phyloP scores from a whole-genome alignment of 2,888 invertebrate species.

The Trypoxylon attenuatum region DNA sequence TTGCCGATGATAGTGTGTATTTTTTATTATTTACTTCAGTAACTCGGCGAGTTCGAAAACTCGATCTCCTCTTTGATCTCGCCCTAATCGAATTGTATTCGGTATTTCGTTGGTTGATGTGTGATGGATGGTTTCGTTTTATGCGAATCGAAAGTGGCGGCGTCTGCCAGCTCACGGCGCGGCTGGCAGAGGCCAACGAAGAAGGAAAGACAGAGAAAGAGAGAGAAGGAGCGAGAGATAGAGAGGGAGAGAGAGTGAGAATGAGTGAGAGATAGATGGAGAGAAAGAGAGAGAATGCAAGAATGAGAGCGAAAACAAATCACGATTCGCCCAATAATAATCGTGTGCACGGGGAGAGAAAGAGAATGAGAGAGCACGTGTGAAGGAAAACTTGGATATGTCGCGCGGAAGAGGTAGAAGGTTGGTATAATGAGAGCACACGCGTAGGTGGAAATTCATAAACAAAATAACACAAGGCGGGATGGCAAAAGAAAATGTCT shows the following conservation, averaged over 20 bases:
- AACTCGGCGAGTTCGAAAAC: constrained; percentile 11
- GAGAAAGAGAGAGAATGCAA: neutral
- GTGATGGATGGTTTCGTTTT: neutral
- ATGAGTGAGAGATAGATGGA: constrained; percentile 5
- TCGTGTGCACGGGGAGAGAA: constrained; percentile 9
- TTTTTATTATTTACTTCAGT: constrained; percentile 30
- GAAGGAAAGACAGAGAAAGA: neutral
- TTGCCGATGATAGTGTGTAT: constrained; percentile 34
- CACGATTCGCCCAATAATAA: no score
- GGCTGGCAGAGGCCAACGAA: neutral
- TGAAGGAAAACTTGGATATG: neutral
- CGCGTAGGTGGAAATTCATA: constrained; percentile 32
- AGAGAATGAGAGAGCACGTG: neutral
- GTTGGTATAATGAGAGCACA: constrained; percentile 21
- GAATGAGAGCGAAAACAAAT: neutral
- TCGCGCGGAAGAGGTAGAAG: neutral
- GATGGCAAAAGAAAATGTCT: constrained; percentile 63
- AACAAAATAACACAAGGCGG: constrained; percentile 38
- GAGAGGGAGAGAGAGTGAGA: neutral
- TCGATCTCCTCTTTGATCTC: constrained; percentile 16
- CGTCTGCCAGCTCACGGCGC: neutral
- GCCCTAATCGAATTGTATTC: neutral
- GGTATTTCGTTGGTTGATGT: neutral
- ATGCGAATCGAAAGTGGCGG: neutral
- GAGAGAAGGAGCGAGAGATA: neutral